Base-by-base conservation (phyloP, 2,888 invertebrate species). In the Osedax fenrisi region DNA sequence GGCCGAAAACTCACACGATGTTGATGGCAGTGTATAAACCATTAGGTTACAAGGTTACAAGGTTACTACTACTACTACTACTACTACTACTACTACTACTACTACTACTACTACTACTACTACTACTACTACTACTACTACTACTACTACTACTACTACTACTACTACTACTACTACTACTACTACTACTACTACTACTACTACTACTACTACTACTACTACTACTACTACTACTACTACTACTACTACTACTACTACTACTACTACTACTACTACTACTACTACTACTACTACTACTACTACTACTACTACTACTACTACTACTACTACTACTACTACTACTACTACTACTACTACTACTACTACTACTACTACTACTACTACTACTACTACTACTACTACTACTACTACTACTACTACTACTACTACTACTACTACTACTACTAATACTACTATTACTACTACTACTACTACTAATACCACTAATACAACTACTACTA, bases 351-450 rank as follows among this genome's bases (percentile, higher is more conserved):
- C 70, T 70, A 70, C 70, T 70, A 70, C 70, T 70, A 70, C 70
- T 70, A 70, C 70, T 70, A 70, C 70, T 70, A 70, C 70, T 70
- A 70, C 70, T 70, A 70, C 70, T 70, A 70, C 70, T 70, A 70
- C 27, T 70, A 70, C 70, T 70, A 70, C 70, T 70, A 70, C 70
- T 70, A 70, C 70, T 70, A 70, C 70, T 27, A 70, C 70, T 70
- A 70, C 70, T 27, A 70, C 70, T 70, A 70, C 27, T 70, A 41
- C 70, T 70, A 70, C 70, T 70, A 70, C 70, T 70, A 70, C 70
- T 70, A 70, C 70, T 70, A 70, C 70, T 27, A 1, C n/a, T n/a
- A n/a, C n/a, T n/a, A n/a, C n/a, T n/a, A n/a, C n/a, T n/a, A n/a
- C n/a, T n/a, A n/a, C n/a, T n/a, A n/a, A n/a, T n/a, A n/a, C n/a